phyloP scores from a whole-genome alignment of 2,888 invertebrate species.

The Drosophila multiciliata region DNA sequence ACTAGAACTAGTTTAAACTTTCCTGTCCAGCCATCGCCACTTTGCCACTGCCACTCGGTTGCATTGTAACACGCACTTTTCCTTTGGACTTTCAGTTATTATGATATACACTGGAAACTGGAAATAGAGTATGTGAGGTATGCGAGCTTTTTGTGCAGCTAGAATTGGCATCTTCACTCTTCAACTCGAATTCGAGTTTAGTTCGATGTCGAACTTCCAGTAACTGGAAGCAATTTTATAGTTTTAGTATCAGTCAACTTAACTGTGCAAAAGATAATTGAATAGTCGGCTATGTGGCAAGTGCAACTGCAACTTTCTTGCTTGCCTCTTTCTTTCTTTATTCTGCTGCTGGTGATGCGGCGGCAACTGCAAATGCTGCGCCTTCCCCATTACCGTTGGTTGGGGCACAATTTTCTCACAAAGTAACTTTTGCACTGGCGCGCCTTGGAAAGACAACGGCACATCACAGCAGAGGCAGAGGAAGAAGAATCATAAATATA shows the following conservation, averaged over 20 bases:
- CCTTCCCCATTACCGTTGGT: slow-evolving; percentile 72
- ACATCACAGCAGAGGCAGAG: slow-evolving; percentile 30
- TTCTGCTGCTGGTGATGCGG: slow-evolving; percentile 13
- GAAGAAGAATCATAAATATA: slow-evolving; percentile 3
- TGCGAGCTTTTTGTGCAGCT: background rate
- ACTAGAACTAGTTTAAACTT: slow-evolving; percentile 80
- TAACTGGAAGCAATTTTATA: background rate
- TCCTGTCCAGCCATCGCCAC: slow-evolving; percentile 61
- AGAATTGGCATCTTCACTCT: background rate
- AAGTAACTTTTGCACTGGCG: slow-evolving; percentile 62
- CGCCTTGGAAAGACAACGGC: slow-evolving; percentile 75
- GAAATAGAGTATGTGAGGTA: background rate
- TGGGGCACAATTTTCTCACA: slow-evolving; percentile 78
- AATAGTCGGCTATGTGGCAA: background rate
- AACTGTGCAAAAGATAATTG: slow-evolving; percentile 4
- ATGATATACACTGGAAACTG: slow-evolving; percentile 17
- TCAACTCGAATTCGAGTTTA: background rate
- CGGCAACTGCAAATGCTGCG: slow-evolving; percentile 17
- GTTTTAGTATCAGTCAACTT: background rate
- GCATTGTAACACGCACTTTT: slow-evolving; percentile 52
- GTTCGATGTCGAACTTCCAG: background rate
- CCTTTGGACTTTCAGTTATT: slow-evolving; percentile 62
- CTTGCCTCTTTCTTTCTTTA: slow-evolving; percentile 19
- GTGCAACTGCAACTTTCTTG: slow-evolving; percentile 6
- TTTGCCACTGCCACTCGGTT: slow-evolving; percentile 25